A percentile compares a stretch with the other conserved stretches of the same genome.
phyloP scores from a whole-genome alignment of 2,113 vertebrate species.

The Antechinus stuartii region DNA sequence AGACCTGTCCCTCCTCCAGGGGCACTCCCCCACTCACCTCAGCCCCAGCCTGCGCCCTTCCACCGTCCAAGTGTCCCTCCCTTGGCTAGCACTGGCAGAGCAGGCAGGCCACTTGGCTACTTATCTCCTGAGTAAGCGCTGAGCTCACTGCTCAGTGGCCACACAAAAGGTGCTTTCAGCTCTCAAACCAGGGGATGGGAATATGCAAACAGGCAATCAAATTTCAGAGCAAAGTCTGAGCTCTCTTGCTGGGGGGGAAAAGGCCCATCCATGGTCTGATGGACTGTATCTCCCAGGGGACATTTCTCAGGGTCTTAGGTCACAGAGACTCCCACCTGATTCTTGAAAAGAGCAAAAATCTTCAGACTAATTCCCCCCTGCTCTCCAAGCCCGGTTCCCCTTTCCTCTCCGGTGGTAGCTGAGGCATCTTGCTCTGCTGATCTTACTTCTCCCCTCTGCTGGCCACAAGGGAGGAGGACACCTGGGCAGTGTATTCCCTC shows the following conservation, averaged over 20 bases:
- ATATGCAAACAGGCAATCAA: constrained; percentile 58
- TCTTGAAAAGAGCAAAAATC: neutral
- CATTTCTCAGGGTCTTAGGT: neutral
- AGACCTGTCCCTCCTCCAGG: neutral
- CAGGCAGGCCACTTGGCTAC: neutral
- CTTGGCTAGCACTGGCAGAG: neutral
- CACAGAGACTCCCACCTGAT: neutral
- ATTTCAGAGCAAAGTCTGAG: neutral
- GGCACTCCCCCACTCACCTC: neutral
- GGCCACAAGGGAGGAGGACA: neutral
- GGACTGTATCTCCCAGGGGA: no score
- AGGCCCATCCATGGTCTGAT: neutral
- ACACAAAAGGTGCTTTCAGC: constrained; percentile 57
- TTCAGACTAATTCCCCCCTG: neutral
- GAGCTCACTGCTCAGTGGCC: neutral
- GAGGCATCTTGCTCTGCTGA: neutral
- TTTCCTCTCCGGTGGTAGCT: no score
- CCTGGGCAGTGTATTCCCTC: neutral
- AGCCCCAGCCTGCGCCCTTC: constrained; percentile 18
- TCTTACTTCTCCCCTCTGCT: neutral
- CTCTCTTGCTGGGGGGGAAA: neutral
- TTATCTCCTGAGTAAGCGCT: constrained; percentile 27
- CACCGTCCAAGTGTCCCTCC: neutral
- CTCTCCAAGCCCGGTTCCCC: no score
- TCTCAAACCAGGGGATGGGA: neutral